Percentiles rank a stretch among this genome's conserved stretches.
These are phyloP conservation scores for Oreochromis tanganicae DNA, from an alignment of 2,113 vertebrate genomes.

Conservation along the genomic window DNA sequence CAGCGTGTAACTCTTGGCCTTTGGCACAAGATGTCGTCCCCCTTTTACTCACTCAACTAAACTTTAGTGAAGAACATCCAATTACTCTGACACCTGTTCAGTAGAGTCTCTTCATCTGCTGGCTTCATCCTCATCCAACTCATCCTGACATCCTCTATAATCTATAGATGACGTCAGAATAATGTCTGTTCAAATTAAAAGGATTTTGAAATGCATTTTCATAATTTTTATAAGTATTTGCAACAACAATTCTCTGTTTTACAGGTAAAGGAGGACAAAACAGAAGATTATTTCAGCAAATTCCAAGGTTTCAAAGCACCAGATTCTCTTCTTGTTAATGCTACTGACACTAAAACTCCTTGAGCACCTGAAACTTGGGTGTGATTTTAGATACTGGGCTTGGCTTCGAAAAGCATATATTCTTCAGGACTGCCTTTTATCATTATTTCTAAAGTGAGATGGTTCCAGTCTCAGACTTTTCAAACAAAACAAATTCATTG, in stretches of 20 bases:
- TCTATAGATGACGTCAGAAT: not conserved
- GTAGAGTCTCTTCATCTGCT: not conserved
- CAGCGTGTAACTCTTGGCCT: not conserved
- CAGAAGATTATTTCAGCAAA: not conserved
- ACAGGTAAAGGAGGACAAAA: not conserved
- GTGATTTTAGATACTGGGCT: not conserved
- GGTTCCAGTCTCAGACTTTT: not conserved
- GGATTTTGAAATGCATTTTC: not conserved
- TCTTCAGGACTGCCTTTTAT: rapidly evolving
- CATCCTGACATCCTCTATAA: not conserved
- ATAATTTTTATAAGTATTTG: not conserved
- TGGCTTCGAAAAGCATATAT: rapidly evolving
- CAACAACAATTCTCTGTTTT: not conserved
- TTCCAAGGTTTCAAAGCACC: not conserved
- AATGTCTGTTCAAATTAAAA: not conserved
- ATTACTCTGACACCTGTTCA: not conserved
- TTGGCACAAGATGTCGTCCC: not conserved
- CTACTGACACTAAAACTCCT: not conserved
- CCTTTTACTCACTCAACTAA: not conserved
- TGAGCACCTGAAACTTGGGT: not conserved
- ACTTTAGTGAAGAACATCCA: not conserved
- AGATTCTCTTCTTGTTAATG: not conserved
- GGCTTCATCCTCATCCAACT: not conserved
- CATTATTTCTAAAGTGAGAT: not conserved
- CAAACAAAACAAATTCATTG: not conserved